These are phyloP conservation scores for Xylocopa sonorina DNA, from an alignment of 1,140 invertebrate genomes.

Conservation along the genomic window DNA sequence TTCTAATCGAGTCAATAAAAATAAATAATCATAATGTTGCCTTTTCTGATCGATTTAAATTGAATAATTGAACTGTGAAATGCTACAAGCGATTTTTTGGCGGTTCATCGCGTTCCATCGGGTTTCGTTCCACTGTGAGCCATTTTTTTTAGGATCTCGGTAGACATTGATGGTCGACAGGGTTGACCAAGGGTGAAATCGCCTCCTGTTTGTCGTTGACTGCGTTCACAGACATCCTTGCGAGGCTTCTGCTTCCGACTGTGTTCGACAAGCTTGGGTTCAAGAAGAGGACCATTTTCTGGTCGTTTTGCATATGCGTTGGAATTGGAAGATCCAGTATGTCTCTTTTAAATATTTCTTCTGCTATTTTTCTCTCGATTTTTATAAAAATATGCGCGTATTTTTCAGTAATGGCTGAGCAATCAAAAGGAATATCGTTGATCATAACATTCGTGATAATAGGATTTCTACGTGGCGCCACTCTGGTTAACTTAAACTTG, in stretches of 20 bases:
- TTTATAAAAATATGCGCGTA: no score
- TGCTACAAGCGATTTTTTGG: background rate
- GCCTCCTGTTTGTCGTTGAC: slow-evolving; percentile 88
- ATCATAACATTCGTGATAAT: slow-evolving; percentile 85
- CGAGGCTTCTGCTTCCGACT: slow-evolving; percentile 86
- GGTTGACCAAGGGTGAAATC: slow-evolving; percentile 83
- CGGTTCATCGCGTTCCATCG: slow-evolving; percentile 18
- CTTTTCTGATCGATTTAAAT: no score
- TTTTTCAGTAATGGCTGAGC: slow-evolving; percentile 81
- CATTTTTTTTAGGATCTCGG: slow-evolving; percentile 40
- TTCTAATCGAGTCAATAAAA: background rate
- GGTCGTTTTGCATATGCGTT: slow-evolving; percentile 85
- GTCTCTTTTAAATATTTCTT: slow-evolving; percentile 62
- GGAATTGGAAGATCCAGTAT: slow-evolving; percentile 88
- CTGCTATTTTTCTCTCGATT: no score
- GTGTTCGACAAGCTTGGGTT: slow-evolving; percentile 86
- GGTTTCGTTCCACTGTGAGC: slow-evolving; percentile 34
- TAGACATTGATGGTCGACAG: slow-evolving; percentile 63
- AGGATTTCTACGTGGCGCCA: slow-evolving; percentile 88
- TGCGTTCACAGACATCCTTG: slow-evolving; percentile 87
- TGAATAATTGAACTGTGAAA: background rate
- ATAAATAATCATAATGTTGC: no score
- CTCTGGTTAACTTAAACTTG: slow-evolving; percentile 88
- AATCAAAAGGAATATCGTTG: slow-evolving; percentile 78
- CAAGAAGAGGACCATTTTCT: slow-evolving; percentile 87